Percentiles rank a stretch among this genome's conserved stretches.
These are phyloP conservation scores for Drosophila anomelani DNA, from an alignment of 2,888 invertebrate genomes.

Conservation along the genomic window DNA sequence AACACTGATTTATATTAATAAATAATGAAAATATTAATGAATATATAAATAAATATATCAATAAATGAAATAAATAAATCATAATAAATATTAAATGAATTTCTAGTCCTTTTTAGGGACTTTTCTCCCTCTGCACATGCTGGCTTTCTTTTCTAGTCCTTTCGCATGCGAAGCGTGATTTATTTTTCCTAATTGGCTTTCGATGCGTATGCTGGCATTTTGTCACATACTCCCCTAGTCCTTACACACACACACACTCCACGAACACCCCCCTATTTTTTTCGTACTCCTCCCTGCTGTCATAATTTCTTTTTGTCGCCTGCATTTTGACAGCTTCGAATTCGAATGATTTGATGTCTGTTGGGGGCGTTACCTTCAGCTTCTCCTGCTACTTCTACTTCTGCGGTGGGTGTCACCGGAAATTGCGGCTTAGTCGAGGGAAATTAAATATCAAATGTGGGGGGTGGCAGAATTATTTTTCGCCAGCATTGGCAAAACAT, in stretches of 20 bases:
- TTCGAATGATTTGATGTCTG: conserved; percentile 71
- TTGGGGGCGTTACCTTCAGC: conserved; percentile 46
- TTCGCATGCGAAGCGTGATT: conserved; percentile 75
- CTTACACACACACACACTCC: conserved; percentile 8
- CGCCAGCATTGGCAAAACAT: conserved; percentile 63
- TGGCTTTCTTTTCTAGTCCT: conserved; percentile 11
- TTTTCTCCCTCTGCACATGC: conserved; percentile 13
- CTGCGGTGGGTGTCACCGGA: conserved; percentile 70
- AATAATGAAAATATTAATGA: too few relatives aligned
- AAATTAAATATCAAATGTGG: conserved; percentile 65
- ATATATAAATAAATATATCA: too few relatives aligned
- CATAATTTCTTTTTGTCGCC: conserved; percentile 57
- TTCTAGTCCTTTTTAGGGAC: not conserved
- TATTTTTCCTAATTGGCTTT: conserved; percentile 79
- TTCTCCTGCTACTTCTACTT: not conserved
- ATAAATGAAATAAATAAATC: too few relatives aligned
- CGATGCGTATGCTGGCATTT: conserved; percentile 65
- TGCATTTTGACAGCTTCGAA: conserved; percentile 72
- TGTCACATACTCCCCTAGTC: conserved; percentile 13
- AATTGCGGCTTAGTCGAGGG: conserved; percentile 69
- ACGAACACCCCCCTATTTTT: conserved; percentile 18
- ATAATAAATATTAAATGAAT: too few relatives aligned
- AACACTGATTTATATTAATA: too few relatives aligned
- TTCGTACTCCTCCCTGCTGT: conserved; percentile 45
- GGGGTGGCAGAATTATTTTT: conserved; percentile 33